phyloP scores from a whole-genome alignment of 2,113 vertebrate genomes.

The Pimephales promelas region DNA sequence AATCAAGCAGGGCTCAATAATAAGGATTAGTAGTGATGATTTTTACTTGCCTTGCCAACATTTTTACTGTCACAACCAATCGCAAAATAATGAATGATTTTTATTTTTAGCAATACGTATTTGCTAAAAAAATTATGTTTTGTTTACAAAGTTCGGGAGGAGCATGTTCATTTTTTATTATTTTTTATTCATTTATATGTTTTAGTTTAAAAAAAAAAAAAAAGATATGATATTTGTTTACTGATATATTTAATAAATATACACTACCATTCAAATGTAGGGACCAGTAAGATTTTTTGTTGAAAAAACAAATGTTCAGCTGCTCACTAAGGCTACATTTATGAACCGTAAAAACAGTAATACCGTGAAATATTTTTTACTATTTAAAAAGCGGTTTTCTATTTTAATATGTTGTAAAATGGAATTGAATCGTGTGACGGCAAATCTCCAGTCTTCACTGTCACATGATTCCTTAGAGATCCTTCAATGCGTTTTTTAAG shows the following conservation, averaged over 20 bases:
- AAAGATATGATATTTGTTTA: not conserved
- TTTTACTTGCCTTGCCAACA: not conserved
- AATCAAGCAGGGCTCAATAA: not conserved
- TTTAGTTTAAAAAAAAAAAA: too few relatives aligned
- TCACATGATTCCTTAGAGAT: not conserved
- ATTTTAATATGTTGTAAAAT: not conserved
- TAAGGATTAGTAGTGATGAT: not conserved
- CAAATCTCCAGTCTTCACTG: not conserved
- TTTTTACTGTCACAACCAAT: not conserved
- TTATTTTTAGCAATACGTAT: too few relatives aligned
- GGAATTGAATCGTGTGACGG: not conserved
- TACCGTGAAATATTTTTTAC: not conserved
- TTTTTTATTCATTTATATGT: too few relatives aligned
- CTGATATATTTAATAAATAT: not conserved
- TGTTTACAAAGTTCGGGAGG: too few relatives aligned
- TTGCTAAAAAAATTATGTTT: too few relatives aligned
- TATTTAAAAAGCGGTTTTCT: not conserved
- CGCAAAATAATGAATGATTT: not conserved
- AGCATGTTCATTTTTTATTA: too few relatives aligned
- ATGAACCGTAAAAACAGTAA: not conserved
- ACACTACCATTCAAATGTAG: not conserved
- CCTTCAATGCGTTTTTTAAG: not conserved
- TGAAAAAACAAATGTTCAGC: not conserved
- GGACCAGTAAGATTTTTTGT: not conserved
- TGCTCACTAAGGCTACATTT: not conserved